Base-by-base conservation (phyloP, 2,888 invertebrate species). In the Perithous albicinctus region DNA sequence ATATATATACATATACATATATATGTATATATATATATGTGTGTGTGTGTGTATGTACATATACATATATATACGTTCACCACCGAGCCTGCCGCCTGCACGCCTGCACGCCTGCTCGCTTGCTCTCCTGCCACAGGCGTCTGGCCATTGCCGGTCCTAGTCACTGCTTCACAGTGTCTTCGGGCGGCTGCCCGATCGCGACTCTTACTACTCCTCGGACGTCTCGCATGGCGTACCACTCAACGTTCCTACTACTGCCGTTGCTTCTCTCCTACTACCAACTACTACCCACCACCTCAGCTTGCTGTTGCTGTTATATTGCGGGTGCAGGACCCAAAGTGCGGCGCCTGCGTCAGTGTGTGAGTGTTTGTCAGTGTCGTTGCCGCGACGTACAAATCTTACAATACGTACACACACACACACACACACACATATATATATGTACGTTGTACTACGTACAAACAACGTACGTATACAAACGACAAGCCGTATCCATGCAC, bases 101-200 rank as follows among this genome's bases (percentile, higher is more conserved):
- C 51, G 78, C 41, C 79, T 66, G 75, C 67, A 72, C 74, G 72
- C 73, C 67, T 70, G 67, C 59, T 59, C 59, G 38, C 29, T 76
- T 32, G 43, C 76, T 79, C 75, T 79, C 82, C 82, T 79, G 72
- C 26, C 75, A n/a, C n/a, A 75, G 75, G 56, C 82, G 67, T 75
- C 79, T 72, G 38, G 67, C 48, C 75, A 38, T 78, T 75, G 80
- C 82, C 80, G 73, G 77, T 69, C 29, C n/a, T 56, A 77, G 80
- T 80, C 78, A 77, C 83, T 56, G 54, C 77, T 78, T 46, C 63
- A 74, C 73, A 48, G 77, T 76, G 56, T 74, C 56, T 70, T 74
- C 83, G 83, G 70, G 54, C 70, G 83, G 83, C 83, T 78, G 77
- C 59, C 77, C 74, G 74, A 70, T 77, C 83, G 73, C 77, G 80